These are phyloP conservation scores for Gortyna flavago DNA, from an alignment of 2,888 invertebrate species.

Conservation along the genomic window DNA sequence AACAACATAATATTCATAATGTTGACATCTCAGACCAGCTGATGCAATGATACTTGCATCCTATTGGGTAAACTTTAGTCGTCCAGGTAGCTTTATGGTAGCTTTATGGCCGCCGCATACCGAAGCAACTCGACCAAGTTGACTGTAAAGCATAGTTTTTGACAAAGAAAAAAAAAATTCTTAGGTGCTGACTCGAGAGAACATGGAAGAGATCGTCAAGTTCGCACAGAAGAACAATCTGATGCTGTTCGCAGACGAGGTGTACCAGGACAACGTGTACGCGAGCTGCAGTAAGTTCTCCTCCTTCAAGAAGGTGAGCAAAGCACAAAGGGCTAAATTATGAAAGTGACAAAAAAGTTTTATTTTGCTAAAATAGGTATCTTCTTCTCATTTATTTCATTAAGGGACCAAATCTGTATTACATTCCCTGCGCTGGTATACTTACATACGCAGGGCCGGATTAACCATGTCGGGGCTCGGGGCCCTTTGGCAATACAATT, in stretches of 20 bases:
- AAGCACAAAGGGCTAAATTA: not conserved
- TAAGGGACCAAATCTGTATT: too few relatives aligned
- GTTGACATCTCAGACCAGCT: too few relatives aligned
- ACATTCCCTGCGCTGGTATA: too few relatives aligned
- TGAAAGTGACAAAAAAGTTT: not conserved
- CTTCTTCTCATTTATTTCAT: too few relatives aligned
- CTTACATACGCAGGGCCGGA: too few relatives aligned
- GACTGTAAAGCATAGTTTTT: not conserved
- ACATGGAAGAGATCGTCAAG: slow-evolving; percentile 97
- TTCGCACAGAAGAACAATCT: slow-evolving; percentile 97
- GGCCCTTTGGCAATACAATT: too few relatives aligned
- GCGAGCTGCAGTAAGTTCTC: slow-evolving; percentile 95
- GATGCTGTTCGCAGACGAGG: slow-evolving; percentile 97
- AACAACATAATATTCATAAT: too few relatives aligned
- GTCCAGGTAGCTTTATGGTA: not conserved
- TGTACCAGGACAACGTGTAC: slow-evolving; percentile 99
- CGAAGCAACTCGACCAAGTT: not conserved
- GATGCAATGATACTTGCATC: too few relatives aligned
- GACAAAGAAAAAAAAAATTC: not conserved
- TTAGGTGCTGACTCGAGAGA: slow-evolving; percentile 95
- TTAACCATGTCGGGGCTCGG: too few relatives aligned
- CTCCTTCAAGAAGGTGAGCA: slow-evolving; percentile 96
- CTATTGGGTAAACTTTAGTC: not conserved
- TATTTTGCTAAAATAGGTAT: too few relatives aligned
- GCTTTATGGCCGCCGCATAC: not conserved